Evolutionary conservation across 2,113 vertebrate genomes (phyloP).

Genomic region (Porphyrio hochstetteri): DNA sequence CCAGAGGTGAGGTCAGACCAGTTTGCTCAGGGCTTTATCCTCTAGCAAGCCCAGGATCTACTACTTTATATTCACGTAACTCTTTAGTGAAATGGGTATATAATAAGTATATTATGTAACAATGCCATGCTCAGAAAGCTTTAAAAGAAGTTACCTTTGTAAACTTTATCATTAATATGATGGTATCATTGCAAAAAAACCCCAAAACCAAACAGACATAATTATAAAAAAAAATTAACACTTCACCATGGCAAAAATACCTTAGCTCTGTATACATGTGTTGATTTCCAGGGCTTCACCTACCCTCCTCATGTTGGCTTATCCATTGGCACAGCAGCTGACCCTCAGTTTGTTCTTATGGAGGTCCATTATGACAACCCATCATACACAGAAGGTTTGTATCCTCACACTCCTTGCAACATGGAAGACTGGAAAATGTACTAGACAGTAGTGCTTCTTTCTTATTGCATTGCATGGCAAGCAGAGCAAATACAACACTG

Average conservation of each 20-base stretch:
- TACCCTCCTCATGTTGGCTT: slow-evolving; percentile 86
- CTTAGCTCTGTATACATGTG: background rate
- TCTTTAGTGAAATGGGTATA: background rate
- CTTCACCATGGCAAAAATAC: background rate
- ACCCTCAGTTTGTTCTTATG: slow-evolving; percentile 85
- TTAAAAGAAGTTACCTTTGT: background rate
- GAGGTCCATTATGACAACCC: slow-evolving; percentile 90
- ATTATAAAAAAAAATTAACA: background rate
- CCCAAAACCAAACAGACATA: too few species aligned
- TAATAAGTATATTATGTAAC: background rate
- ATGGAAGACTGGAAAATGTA: background rate
- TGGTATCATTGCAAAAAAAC: background rate
- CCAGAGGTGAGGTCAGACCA: background rate
- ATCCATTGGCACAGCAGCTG: slow-evolving; percentile 81
- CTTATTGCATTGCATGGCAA: background rate
- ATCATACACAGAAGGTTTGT: slow-evolving; percentile 80
- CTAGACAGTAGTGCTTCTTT: background rate
- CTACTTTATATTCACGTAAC: background rate
- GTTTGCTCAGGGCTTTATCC: background rate
- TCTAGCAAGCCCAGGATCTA: background rate
- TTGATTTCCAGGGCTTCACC: slow-evolving; percentile 79
- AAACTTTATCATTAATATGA: background rate
- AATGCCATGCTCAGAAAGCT: background rate
- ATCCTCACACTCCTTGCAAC: background rate
- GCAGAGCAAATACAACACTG: background rate